Evolutionary conservation across 2,113 vertebrate species (phyloP).

Genomic region (Azemiops feae): DNA sequence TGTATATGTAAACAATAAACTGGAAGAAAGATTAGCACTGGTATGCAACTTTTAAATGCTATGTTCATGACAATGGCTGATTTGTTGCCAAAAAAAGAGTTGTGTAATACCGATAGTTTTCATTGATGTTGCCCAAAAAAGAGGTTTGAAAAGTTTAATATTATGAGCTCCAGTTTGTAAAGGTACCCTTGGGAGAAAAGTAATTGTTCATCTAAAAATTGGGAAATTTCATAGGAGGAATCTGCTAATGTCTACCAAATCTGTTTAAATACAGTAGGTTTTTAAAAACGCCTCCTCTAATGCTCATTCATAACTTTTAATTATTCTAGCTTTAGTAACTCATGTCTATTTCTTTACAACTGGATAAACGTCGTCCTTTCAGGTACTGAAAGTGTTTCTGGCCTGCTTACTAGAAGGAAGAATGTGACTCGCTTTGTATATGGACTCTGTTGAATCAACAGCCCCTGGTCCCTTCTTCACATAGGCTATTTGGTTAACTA

Average conservation of each 20-base stretch:
- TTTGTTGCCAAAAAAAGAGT: not conserved
- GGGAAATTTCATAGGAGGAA: not conserved
- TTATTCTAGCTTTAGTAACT: not conserved
- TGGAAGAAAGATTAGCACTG: not conserved
- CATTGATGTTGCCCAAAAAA: not conserved
- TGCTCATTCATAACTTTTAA: not conserved
- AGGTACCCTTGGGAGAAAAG: not conserved
- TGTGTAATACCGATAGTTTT: not conserved
- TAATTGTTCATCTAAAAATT: not conserved
- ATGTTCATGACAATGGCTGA: not conserved
- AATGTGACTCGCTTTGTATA: not conserved
- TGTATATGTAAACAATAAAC: not conserved
- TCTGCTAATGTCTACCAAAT: not conserved
- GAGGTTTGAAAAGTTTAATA: not conserved
- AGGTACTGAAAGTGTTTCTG: not conserved
- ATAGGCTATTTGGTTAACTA: not conserved
- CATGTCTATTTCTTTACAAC: not conserved
- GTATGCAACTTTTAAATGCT: not conserved
- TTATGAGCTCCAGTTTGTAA: not conserved
- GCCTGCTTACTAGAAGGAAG: not conserved
- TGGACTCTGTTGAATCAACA: not conserved
- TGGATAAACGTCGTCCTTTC: not conserved
- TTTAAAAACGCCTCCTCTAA: not conserved
- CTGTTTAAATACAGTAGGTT: not conserved
- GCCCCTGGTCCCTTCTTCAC: not conserved